phyloP scores from a whole-genome alignment of 2,113 vertebrate species.

The Hippopotamus amphibius region DNA sequence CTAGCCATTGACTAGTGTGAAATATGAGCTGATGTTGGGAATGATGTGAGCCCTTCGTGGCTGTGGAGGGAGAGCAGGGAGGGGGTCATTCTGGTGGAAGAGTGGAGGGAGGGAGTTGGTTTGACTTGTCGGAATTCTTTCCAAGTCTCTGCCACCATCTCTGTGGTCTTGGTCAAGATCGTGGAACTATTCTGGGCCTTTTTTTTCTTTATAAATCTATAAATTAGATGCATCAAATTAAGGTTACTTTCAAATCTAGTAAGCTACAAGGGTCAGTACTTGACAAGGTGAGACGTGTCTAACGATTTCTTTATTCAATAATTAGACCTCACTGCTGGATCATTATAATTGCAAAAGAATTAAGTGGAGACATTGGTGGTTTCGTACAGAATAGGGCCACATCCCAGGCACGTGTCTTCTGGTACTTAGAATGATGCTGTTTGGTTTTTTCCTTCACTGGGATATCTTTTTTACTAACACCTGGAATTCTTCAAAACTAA shows the following conservation, averaged over 20 bases:
- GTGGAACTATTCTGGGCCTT: not conserved
- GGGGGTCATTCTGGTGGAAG: not conserved
- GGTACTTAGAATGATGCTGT: not conserved
- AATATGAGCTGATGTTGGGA: not conserved
- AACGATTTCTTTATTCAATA: conserved; percentile 55
- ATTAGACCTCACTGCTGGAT: not conserved
- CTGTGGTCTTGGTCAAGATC: not conserved
- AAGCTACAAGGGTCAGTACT: not conserved
- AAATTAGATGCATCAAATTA: conserved; percentile 23
- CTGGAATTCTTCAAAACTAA: conserved; percentile 80
- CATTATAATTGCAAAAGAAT: not conserved
- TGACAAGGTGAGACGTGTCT: not conserved
- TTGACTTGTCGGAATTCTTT: not conserved
- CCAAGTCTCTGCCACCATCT: not conserved
- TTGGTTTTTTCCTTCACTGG: conserved; percentile 52
- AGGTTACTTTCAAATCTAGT: conserved; percentile 41
- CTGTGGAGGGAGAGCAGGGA: not conserved
- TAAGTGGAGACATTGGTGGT: not conserved
- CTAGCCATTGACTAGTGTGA: not conserved
- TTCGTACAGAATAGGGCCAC: not conserved
- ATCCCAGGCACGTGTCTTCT: not conserved
- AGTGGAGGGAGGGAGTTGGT: not conserved
- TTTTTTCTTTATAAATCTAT: not conserved
- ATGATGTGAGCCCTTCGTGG: not conserved
- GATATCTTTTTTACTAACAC: conserved; percentile 56